Percentiles rank a stretch among this genome's conserved stretches.
Evolutionary conservation across 2,113 vertebrate genomes (phyloP).

Genomic region (Gadus macrocephalus): DNA sequence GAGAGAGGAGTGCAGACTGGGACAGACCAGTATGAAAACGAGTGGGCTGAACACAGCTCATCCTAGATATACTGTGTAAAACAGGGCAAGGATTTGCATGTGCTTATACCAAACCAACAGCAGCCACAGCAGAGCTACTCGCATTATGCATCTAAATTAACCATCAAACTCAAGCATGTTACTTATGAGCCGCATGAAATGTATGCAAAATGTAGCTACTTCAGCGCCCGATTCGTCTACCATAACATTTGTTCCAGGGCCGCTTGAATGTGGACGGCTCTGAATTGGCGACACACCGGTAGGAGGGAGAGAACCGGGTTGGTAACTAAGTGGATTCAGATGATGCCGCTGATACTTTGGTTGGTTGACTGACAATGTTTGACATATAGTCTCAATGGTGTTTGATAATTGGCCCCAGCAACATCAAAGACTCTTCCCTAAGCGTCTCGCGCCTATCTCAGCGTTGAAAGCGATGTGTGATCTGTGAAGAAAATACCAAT

Average conservation of each 20-base stretch:
- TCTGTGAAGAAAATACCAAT: too few species aligned
- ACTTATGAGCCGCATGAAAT: constrained; percentile 58
- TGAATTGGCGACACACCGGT: constrained; percentile 15
- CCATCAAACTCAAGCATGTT: constrained; percentile 58
- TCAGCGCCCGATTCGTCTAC: constrained; percentile 37
- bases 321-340: constrained; percentile 8
- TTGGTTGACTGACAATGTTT: too few species aligned
- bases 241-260: constrained; percentile 46
- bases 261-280: constrained; percentile 32
- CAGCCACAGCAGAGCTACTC: constrained; percentile 15
- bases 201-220: constrained; percentile 70
- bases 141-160: constrained; percentile 67
- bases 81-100: constrained; percentile 63
- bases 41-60: constrained; percentile 61
- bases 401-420: too few species aligned
- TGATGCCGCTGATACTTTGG: too few species aligned
- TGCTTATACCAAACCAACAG: constrained; percentile 48
- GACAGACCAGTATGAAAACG: constrained; percentile 52
- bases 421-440: too few species aligned
- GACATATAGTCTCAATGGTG: too few species aligned
- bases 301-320: constrained; percentile 25
- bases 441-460: too few species aligned
- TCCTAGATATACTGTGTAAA: constrained; percentile 54
- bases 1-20: constrained; percentile 59
- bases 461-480: too few species aligned